Conservation (phyloP, 2,888 invertebrate species). For the Drosophila lacicola region DNA sequence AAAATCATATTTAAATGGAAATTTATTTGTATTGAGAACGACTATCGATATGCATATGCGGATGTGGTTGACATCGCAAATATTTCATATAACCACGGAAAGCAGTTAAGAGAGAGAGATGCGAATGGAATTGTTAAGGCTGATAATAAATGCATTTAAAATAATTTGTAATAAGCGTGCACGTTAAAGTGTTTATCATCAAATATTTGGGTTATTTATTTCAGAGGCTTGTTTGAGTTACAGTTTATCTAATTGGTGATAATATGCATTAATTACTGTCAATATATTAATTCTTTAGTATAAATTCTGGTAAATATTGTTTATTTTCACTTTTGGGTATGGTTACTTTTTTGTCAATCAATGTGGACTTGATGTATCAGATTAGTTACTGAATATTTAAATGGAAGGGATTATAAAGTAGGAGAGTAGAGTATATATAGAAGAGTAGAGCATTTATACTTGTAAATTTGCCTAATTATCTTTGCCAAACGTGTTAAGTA, state of each 20-base stretch:
- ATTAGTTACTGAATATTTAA: too few relatives aligned
- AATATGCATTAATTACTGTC: neutral
- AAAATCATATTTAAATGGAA: constrained; percentile 12
- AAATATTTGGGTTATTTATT: too few relatives aligned
- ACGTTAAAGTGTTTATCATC: neutral
- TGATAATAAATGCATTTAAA: constrained; percentile 4
- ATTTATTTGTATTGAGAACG: neutral
- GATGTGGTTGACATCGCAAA: constrained; percentile 18
- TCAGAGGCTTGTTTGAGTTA: too few relatives aligned
- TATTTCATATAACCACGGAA: constrained; percentile 22
- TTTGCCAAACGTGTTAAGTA: constrained; percentile 9
- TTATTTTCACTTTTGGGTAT: too few relatives aligned
- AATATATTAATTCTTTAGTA: neutral
- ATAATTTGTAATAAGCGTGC: neutral
- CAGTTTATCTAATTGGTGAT: neutral
- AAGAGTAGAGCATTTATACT: too few relatives aligned
- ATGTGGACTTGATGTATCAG: too few relatives aligned
- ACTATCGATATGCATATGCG: constrained; percentile 13
- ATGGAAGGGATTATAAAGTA: too few relatives aligned
- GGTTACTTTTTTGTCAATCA: too few relatives aligned
- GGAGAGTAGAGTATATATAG: too few relatives aligned
- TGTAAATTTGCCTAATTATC: neutral
- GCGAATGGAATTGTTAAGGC: neutral
- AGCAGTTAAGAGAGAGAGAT: neutral
- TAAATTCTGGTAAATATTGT: too few relatives aligned